Evolutionary conservation across 2,888 invertebrate genomes (phyloP).

Genomic region (Rhagonycha fulva): DNA sequence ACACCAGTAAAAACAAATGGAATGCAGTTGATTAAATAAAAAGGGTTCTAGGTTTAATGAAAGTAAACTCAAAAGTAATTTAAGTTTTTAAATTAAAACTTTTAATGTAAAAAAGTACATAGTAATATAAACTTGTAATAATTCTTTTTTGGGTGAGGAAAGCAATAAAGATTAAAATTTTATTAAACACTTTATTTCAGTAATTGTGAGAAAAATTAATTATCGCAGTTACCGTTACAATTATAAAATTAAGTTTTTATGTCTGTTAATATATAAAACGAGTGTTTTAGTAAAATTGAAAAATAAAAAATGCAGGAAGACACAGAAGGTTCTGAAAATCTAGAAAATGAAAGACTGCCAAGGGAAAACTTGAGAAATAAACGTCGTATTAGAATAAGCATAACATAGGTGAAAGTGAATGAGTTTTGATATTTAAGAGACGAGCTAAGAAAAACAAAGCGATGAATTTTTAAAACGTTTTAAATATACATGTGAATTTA

Average conservation of each 20-base stretch:
- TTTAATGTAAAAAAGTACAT: conserved; percentile 2
- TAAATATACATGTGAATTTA: neutral
- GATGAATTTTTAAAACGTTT: neutral
- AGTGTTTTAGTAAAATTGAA: neutral
- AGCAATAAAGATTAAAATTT: neutral
- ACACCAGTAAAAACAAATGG: neutral
- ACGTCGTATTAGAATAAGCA: neutral
- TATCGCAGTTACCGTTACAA: neutral
- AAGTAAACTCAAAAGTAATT: conserved; percentile 9
- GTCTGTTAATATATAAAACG: neutral
- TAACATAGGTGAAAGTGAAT: neutral
- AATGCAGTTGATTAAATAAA: conserved; percentile 2
- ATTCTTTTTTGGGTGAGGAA: neutral
- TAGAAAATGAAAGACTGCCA: neutral
- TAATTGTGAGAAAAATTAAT: neutral
- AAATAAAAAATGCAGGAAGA: neutral
- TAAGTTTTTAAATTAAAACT: conserved; percentile 13
- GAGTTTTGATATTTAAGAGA: neutral
- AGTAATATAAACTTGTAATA: neutral
- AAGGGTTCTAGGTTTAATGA: conserved; percentile 7
- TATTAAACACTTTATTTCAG: neutral
- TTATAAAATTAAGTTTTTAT: neutral
- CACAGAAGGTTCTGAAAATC: neutral
- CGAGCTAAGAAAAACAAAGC: neutral
- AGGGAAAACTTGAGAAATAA: neutral